Evolutionary conservation across 2,888 invertebrate species (phyloP), one percentile per base, ranked within the genome.

Genomic region (Ophion obscuratus): DNA sequence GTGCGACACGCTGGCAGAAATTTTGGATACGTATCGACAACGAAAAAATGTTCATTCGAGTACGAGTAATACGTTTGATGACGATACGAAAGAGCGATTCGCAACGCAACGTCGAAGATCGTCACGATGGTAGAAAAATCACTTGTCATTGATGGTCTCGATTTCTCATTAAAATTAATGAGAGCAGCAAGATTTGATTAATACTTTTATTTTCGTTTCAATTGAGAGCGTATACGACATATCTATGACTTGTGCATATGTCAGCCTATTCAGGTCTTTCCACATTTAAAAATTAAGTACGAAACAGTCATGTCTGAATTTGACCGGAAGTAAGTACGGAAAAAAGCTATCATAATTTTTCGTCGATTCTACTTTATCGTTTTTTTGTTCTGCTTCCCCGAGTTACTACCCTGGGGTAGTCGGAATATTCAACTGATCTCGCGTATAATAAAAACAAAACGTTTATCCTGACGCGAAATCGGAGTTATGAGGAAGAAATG

Each of bases 181-280:
- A 53, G 17, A 53, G 14, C 53, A 53, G 5, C 53, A 53, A 14
- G 9, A 64, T 27, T 31, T 64, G 27, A 27, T 4, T 2, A 27
- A 64, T 64, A 64, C 53, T 64, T 31, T 67, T 27, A 66, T 40
- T 59, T 47, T 57, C 53, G 27, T 66, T 36, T 64, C 14, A 64
- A 64, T 27, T 14, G 20, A 61, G 11, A 27, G 27, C 10, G 11
- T 27, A 7, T 6, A 1, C 9, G 27, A 24, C 7, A 24, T 14
- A 7, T 40, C 40, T 40, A 27, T 64, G 27, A 64, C 64, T 64
- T 64, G 64, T 11, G 64, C 5, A 64, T 27, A 64, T 31, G 11
- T 64, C 64, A 11, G 14, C 10, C 64, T 64, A 64, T 64, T 31
- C 14, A 31, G 11, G 27, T 36, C 66, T 66, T 17, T 3, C 9